phyloP scores from a whole-genome alignment of 2,797 vertebrate species.

The Champsocephalus esox region DNA sequence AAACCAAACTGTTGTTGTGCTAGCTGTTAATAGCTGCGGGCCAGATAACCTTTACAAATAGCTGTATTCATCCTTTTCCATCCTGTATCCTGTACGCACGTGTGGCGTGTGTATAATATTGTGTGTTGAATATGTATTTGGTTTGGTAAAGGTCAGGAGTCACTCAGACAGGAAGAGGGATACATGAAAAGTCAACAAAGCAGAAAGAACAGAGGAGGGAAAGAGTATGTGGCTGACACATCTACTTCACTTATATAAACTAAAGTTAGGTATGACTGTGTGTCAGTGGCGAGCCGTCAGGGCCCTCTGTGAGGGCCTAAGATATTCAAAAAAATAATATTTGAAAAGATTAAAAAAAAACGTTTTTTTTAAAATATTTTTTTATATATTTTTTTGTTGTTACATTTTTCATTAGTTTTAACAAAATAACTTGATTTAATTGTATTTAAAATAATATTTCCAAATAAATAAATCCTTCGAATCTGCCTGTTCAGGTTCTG shows the following conservation, averaged over 20 bases:
- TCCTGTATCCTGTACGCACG: slow-evolving; percentile 29
- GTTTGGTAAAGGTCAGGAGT: slow-evolving; percentile 78
- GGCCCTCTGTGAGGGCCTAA: too few relatives aligned
- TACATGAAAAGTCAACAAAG: slow-evolving; percentile 81
- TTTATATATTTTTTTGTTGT: too few relatives aligned
- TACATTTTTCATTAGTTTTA: too few relatives aligned
- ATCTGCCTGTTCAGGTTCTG: too few relatives aligned
- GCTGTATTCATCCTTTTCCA: slow-evolving; percentile 63
- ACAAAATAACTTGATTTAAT: too few relatives aligned
- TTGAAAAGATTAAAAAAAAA: too few relatives aligned
- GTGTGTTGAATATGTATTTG: slow-evolving; percentile 33
- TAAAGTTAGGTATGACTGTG: not conserved
- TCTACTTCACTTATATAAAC: slow-evolving; percentile 30
- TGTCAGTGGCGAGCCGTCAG: not conserved
- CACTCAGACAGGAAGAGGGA: slow-evolving; percentile 72
- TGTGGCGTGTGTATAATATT: slow-evolving; percentile 3
- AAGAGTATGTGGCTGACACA: slow-evolving; percentile 32
- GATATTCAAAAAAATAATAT: too few relatives aligned
- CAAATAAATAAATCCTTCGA: too few relatives aligned
- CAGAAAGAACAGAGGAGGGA: slow-evolving; percentile 51
- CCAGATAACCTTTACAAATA: slow-evolving; percentile 77
- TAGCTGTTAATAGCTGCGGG: slow-evolving; percentile 55
- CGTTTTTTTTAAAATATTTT: too few relatives aligned
- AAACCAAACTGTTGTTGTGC: slow-evolving; percentile 43
- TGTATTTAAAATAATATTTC: too few relatives aligned